Percentiles rank a stretch among this genome's conserved stretches.
These are phyloP conservation scores for Andrena trimmerana DNA, from an alignment of 2,888 invertebrate species.

Conservation along the genomic window DNA sequence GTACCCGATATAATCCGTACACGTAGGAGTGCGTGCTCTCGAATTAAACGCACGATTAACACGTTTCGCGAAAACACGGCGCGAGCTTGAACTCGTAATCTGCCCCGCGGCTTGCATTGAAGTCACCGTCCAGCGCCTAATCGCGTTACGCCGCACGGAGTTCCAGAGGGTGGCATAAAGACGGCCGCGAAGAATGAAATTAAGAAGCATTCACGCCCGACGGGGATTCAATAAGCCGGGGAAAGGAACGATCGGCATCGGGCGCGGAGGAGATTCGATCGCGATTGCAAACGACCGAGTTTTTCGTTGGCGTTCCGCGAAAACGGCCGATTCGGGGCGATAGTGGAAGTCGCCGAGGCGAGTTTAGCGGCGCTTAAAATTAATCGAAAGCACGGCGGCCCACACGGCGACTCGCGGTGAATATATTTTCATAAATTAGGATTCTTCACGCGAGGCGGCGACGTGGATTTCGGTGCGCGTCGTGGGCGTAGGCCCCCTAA, in stretches of 20 bases:
- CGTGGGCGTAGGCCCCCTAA: conserved; percentile 70
- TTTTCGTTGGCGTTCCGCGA: neutral
- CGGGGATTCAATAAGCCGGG: neutral
- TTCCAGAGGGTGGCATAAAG: neutral
- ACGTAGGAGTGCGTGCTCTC: conserved; percentile 63
- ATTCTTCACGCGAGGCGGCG: conserved; percentile 36
- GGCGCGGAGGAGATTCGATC: conserved; percentile 1
- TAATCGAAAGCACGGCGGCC: conserved; percentile 56
- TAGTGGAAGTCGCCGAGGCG: conserved; percentile 25
- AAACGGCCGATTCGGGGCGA: conserved; percentile 23
- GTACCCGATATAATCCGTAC: conserved; percentile 60
- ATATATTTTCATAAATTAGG: conserved; percentile 77
- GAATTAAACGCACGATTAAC: conserved; percentile 74
- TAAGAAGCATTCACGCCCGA: neutral
- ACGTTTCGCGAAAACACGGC: conserved; percentile 68
- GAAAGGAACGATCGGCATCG: conserved; percentile 1
- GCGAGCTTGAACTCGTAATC: conserved; percentile 32
- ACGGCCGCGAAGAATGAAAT: neutral
- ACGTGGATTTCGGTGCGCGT: conserved; percentile 53
- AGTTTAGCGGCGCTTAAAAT: conserved; percentile 51
- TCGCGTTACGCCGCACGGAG: neutral
- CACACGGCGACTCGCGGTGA: conserved; percentile 63
- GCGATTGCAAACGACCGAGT: conserved; percentile 24
- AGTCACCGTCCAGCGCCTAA: conserved; percentile 16
- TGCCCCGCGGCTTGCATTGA: conserved; percentile 5